Conservation (phyloP, 1,140 invertebrate genomes). For the Lepidurus packardi region DNA sequence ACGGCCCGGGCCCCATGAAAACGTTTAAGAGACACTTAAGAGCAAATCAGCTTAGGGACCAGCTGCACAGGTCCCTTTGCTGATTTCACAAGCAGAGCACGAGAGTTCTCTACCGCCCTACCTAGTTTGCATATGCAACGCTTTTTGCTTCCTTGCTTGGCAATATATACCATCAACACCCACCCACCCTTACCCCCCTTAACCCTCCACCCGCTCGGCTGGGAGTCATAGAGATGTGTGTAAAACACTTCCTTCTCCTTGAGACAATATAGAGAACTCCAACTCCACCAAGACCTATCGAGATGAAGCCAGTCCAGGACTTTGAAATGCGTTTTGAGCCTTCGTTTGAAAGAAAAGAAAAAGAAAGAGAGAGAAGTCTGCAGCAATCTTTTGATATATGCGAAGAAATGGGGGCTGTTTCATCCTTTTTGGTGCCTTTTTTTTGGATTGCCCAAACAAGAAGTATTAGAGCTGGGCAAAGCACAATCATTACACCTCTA, state of each 20-base stretch:
- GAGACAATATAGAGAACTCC: background rate
- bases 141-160: background rate
- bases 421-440: background rate
- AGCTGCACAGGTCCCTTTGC: constrained; percentile 17
- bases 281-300: background rate
- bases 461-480: background rate
- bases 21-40: constrained; percentile 22
- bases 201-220: background rate
- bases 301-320: background rate
- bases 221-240: background rate
- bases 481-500: background rate
- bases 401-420: background rate
- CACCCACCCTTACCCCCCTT: background rate
- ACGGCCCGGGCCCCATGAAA: constrained; percentile 12
- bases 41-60: constrained; percentile 21
- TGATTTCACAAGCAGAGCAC: constrained; percentile 21
- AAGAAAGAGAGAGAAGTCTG: background rate
- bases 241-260: constrained; percentile 6
- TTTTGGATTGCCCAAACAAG: background rate
- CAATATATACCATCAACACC: constrained; percentile 17
- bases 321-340: background rate
- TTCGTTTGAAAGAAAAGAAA: background rate
- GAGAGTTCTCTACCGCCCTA: background rate
- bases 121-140: constrained; percentile 12
- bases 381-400: constrained; percentile 12